These are phyloP conservation scores for Rhingia campestris DNA, from an alignment of 2,888 invertebrate species.

Conservation along the genomic window DNA sequence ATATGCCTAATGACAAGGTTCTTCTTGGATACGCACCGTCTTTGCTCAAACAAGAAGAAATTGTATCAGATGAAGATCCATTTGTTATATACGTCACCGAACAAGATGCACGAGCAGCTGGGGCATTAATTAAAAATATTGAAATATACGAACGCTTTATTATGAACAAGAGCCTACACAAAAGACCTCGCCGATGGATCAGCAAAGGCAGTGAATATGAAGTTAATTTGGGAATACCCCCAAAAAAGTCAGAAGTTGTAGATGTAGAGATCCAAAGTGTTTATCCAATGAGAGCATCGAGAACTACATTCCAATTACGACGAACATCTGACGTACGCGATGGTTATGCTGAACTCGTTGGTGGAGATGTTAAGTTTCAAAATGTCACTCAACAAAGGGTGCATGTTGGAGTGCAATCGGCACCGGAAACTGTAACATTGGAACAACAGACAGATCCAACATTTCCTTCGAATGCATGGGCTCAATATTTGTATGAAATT, in stretches of 20 bases:
- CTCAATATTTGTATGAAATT: slow-evolving; percentile 85
- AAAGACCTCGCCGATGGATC: slow-evolving; percentile 85
- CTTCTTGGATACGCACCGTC: slow-evolving; percentile 88
- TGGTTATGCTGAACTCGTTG: slow-evolving; percentile 87
- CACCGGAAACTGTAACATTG: slow-evolving; percentile 83
- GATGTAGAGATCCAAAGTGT: slow-evolving; percentile 87
- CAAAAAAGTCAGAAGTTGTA: slow-evolving; percentile 84
- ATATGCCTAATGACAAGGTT: slow-evolving; percentile 82
- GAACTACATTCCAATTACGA: slow-evolving; percentile 84
- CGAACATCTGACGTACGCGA: slow-evolving; percentile 85
- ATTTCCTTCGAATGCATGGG: slow-evolving; percentile 88
- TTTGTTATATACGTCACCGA: slow-evolving; percentile 87
- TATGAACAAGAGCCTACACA: slow-evolving; percentile 85
- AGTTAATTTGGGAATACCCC: slow-evolving; percentile 84
- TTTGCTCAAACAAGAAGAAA: slow-evolving; percentile 83
- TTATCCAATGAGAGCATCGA: slow-evolving; percentile 84
- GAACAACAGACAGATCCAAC: slow-evolving; percentile 87
- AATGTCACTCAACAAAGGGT: slow-evolving; percentile 85
- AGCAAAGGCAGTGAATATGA: slow-evolving; percentile 87
- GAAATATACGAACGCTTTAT: slow-evolving; percentile 82
- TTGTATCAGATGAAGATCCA: slow-evolving; percentile 86
- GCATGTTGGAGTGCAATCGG: slow-evolving; percentile 85
- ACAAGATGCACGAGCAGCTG: slow-evolving; percentile 82
- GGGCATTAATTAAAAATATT: slow-evolving; percentile 84
- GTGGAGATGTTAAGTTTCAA: slow-evolving; percentile 84